These are phyloP conservation scores for Atherinosoma microstoma DNA, from an alignment of 2,797 vertebrate genomes.

Conservation along the genomic window DNA sequence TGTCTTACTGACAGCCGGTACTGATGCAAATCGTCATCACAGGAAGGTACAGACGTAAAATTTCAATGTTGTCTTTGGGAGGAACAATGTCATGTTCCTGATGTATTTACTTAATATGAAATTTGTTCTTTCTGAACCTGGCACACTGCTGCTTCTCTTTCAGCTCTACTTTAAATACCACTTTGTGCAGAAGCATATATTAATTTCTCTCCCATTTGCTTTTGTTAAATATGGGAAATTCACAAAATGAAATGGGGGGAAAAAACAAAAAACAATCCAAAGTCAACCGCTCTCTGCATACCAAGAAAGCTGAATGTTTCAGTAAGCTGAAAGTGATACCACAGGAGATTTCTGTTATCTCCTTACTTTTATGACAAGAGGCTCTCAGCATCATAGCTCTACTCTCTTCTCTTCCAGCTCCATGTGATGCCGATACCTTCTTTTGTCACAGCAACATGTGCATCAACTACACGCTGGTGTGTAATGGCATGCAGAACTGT, in stretches of 20 bases:
- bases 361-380: not conserved
- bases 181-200: conserved; percentile 28
- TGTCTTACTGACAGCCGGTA: conserved; percentile 34
- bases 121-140: conserved; percentile 55
- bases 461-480: conserved; percentile 97
- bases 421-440: conserved; percentile 94
- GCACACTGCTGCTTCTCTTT: conserved; percentile 34
- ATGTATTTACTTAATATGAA: conserved; percentile 21
- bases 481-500: conserved; percentile 98
- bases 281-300: not conserved
- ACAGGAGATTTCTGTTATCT: not conserved
- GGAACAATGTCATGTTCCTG: conserved; percentile 3
- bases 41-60: conserved; percentile 14
- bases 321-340: not conserved
- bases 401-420: conserved; percentile 84
- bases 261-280: not conserved
- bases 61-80: not conserved
- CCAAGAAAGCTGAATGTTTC: not conserved
- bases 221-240: conserved; percentile 5
- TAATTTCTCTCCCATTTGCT: conserved; percentile 10
- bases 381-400: not conserved
- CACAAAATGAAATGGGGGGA: not conserved
- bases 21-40: conserved; percentile 18
- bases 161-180: conserved; percentile 30
- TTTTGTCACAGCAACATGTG: conserved; percentile 99